These are phyloP conservation scores for Enteromius unitaeniatus DNA, from an alignment of 2,797 vertebrate genomes.

Conservation along the genomic window DNA sequence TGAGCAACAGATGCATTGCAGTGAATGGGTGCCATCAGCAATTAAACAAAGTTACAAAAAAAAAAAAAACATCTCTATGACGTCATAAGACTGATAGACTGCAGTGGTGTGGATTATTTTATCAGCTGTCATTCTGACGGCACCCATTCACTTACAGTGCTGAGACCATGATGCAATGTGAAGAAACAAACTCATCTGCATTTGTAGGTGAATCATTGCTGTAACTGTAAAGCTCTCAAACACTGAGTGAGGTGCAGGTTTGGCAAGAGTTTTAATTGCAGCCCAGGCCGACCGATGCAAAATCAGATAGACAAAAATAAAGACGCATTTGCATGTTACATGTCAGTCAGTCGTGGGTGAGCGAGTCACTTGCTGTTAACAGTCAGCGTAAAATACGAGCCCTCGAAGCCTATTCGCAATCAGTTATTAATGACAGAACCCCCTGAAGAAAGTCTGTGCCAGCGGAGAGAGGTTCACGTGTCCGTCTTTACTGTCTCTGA, in stretches of 20 bases:
- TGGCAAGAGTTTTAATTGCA: constrained; percentile 9
- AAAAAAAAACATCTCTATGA: not conserved
- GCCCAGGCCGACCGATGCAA: not conserved
- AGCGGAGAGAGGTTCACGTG: not conserved
- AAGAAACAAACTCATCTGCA: not conserved
- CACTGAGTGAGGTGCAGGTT: not conserved
- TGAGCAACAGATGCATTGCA: not conserved
- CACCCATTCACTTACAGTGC: not conserved
- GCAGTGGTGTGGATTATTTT: not conserved
- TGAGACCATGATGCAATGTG: not conserved
- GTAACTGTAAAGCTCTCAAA: not conserved
- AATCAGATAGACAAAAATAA: constrained; percentile 29
- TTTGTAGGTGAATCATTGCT: not conserved
- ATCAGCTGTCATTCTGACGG: not conserved
- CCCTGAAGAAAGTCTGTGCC: constrained; percentile 11
- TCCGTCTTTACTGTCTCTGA: not conserved
- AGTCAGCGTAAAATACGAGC: constrained; percentile 43
- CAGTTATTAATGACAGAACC: constrained; percentile 2
- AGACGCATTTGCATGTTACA: constrained; percentile 14
- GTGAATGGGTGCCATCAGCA: not conserved
- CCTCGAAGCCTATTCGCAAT: not conserved
- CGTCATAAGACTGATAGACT: not conserved
- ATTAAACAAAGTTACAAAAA: not conserved
- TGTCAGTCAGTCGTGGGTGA: constrained; percentile 30
- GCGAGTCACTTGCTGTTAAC: constrained; percentile 39